Base-by-base conservation (phyloP, 2,113 vertebrate species). In the Isurus oxyrinchus region DNA sequence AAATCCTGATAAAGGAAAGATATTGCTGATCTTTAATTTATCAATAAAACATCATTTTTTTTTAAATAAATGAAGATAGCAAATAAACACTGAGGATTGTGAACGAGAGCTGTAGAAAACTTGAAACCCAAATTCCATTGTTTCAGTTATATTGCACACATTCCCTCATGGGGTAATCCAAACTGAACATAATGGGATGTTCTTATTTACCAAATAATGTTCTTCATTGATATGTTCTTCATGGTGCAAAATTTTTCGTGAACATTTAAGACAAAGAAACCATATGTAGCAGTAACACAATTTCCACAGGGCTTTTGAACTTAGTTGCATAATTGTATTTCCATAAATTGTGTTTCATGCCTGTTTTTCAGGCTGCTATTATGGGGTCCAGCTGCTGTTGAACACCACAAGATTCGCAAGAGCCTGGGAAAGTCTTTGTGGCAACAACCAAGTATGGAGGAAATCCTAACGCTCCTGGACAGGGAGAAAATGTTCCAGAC, bases 331-430 rank as follows among this genome's bases (percentile, higher is more conserved):
- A 93, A 1, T n/a, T 40, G 57, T 63, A 93, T 59, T 79, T 96
- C 44, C 94, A 97, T 96, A 59, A 84, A 84, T 84, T 3, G 81
- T 84, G 40, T 84, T 84, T 49, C 16, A n/a, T 96, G 88, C 97
- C 31, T 94, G 96, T 96, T 67, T 97, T 96, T 57, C 96, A 99
- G 99, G 96, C 98, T 98, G 84, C 97, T 99, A 19, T 96, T 99
- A 0, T 99, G 99, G 99, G 99, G 99, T 79, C 98, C 98, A 0
- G 98, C 99, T 0, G 99, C 99, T 10, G 98, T 99, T 97, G 99
- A 99, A 96, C 98, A 99, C 96, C 99, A 99, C 97, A 99, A 98
- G 97, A 98, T 98, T 1, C 98, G 98, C 96, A 99, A 98, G 97
- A 99, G 98, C 96, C 97, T 99, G 90, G 99, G 99, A 49, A 98